Evolutionary conservation across 2,888 invertebrate species (phyloP), one percentile per base, ranked within the genome.

Genomic region (Ctenicera cuprea): DNA sequence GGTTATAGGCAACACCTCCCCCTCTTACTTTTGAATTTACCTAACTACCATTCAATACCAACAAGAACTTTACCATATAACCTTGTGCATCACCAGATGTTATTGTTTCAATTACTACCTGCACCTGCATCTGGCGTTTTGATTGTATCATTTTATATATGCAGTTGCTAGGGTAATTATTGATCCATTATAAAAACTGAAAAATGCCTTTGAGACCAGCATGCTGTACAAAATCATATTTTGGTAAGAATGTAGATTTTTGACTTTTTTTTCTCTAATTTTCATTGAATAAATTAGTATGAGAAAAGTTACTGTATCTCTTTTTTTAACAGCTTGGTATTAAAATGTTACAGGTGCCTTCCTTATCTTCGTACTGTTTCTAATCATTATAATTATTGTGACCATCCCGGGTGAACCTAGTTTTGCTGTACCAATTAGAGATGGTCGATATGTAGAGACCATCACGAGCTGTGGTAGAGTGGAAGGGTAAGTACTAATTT

Each of bases 381-480:
- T 94, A 57, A 86, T 91, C 68, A 90, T 92, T 11, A 93, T 94
- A 75, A 88, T 93, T 11, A 88, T 91, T 71, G 90, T 94, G 43
- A 89, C 91, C 1, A 87, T 92, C 14, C 88, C 91, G 20, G 91
- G 91, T 4, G 87, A 88, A 5, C 87, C 89, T 3, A 88, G 90
- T 0, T 85, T 86, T 5, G 89, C 90, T 59, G 90, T 92, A 1
- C 93, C 93, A 0, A 83, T 94, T 62, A 91, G 92, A 57, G 92
- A 94, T 77, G 95, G 94, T 12, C 91, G 91, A 76, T 94, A 89
- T 82, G 90, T 94, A 20, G 90, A 91, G 64, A 92, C 95, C 0
- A 89, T 92, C 52, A 94, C 95, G 0, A 90, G 92, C 43, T 96
- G 96, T 83, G 96, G 96, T 63, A 89, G 89, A 75, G 93, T 95